A percentile compares a stretch with the other conserved stretches of the same genome.
These are phyloP conservation scores for Phalangium opilio DNA, from an alignment of 2,888 invertebrate genomes.

Conservation along the genomic window DNA sequence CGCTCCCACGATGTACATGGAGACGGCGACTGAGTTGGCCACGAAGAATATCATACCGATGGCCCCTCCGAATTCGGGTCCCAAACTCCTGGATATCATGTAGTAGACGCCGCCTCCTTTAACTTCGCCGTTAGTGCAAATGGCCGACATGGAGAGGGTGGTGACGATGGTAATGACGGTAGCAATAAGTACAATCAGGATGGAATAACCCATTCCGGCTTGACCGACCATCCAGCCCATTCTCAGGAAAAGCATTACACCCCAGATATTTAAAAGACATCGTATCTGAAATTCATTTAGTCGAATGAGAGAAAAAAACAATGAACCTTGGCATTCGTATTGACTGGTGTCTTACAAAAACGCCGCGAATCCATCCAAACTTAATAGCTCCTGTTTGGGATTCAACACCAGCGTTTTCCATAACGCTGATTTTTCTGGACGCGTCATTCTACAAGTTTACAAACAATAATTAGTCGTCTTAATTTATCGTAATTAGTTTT, in stretches of 20 bases:
- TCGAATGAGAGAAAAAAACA: no score
- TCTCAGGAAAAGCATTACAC: slow-evolving; percentile 94
- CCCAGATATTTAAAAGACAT: slow-evolving; percentile 95
- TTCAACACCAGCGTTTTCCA: no score
- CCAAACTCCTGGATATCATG: slow-evolving; percentile 84
- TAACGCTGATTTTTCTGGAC: no score
- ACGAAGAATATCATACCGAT: neutral
- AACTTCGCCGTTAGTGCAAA: slow-evolving; percentile 2
- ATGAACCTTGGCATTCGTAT: no score
- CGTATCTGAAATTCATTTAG: no score
- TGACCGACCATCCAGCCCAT: slow-evolving; percentile 95
- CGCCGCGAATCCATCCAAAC: neutral
- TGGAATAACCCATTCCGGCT: slow-evolving; percentile 58
- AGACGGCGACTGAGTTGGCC: neutral
- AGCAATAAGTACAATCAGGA: neutral
- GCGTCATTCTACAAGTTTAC: no score
- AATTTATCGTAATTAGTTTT: no score
- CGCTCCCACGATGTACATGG: neutral
- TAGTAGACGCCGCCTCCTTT: slow-evolving; percentile 69
- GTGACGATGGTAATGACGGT: slow-evolving; percentile 2
- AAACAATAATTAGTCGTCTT: no score
- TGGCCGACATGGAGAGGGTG: neutral
- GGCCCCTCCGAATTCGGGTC: slow-evolving; percentile 52
- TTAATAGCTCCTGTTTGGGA: neutral
- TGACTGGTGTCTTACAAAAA: neutral